Evolutionary conservation across 2,797 vertebrate genomes (phyloP).

Genomic region (Malurus leucopterus): DNA sequence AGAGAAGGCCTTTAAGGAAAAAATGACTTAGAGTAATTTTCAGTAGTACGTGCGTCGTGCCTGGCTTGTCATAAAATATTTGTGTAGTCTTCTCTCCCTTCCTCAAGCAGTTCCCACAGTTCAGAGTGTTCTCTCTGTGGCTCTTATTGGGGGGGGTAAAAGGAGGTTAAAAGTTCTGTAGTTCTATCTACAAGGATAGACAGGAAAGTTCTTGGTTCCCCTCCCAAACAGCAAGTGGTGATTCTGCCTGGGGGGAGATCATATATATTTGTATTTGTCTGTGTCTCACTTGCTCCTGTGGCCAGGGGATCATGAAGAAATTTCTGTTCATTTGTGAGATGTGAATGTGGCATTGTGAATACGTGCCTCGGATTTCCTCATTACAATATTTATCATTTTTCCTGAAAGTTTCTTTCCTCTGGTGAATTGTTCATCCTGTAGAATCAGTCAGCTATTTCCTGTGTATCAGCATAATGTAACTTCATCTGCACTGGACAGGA

Average conservation of each 20-base stretch:
- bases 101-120: neutral
- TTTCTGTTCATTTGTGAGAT: neutral
- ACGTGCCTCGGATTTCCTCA: constrained; percentile 46
- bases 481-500: neutral
- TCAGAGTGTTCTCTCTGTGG: neutral
- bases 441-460: constrained; percentile 57
- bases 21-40: neutral
- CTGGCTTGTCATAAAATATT: neutral
- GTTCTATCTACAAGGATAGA: neutral
- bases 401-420: constrained; percentile 56
- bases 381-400: constrained; percentile 57
- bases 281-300: neutral
- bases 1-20: constrained; percentile 13
- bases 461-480: constrained; percentile 23
- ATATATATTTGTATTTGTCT: neutral
- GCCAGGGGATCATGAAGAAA: neutral
- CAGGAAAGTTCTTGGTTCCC: neutral
- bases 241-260: neutral
- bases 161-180: neutral
- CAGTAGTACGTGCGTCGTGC: neutral
- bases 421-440: constrained; percentile 54
- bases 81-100: neutral
- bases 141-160: neutral
- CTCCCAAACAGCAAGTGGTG: neutral
- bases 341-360: constrained; percentile 30